These are phyloP conservation scores for Psittacula cyanocephala DNA, from an alignment of 2,113 vertebrate species.

Conservation along the genomic window DNA sequence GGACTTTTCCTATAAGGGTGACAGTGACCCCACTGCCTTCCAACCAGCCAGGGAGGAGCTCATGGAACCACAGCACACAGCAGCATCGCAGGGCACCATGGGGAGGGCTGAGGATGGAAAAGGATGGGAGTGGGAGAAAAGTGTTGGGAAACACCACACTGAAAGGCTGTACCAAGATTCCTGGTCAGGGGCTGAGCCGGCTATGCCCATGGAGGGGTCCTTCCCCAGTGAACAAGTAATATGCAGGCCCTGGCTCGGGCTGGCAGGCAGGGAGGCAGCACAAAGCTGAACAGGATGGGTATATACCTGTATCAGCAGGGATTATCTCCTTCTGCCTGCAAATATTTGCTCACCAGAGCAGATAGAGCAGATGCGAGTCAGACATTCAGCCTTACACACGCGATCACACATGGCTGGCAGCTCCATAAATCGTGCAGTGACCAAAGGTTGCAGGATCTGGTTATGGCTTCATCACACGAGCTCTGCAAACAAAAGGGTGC, in stretches of 20 bases:
- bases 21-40: background rate
- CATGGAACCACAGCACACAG: background rate
- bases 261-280: background rate
- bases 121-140: background rate
- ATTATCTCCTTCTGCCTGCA: slow-evolving; percentile 4
- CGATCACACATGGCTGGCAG: fast-evolving
- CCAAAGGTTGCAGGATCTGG: background rate
- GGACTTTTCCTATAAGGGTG: background rate
- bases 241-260: background rate
- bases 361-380: background rate
- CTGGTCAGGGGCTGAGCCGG: background rate
- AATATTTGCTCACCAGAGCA: slow-evolving; percentile 35
- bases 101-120: too few species aligned
- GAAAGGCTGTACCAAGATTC: too few species aligned
- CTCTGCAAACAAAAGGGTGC: fast-evolving
- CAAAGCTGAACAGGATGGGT: background rate
- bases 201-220: fast-evolving
- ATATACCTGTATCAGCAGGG: background rate
- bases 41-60: background rate
- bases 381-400: background rate
- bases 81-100: background rate
- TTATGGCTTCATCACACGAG: background rate
- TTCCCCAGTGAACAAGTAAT: background rate
- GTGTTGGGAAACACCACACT: fast-evolving
- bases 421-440: fast-evolving